Evolutionary conservation across 2,113 vertebrate species (phyloP), one percentile per base, ranked within the genome.

Genomic region (Sander lucioperca): DNA sequence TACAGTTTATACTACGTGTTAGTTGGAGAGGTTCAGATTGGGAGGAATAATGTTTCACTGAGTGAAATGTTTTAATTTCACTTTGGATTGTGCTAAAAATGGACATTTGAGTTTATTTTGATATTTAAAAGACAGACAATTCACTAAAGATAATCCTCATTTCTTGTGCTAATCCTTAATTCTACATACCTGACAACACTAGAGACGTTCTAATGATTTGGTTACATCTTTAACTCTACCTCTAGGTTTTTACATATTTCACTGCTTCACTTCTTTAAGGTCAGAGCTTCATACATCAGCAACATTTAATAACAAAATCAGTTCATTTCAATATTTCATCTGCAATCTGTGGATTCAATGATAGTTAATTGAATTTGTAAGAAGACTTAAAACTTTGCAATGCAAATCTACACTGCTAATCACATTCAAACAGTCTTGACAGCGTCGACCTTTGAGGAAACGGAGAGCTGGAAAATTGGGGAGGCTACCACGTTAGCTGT

Each of bases 1-100:
- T 21, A 27, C 6, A 33, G 10, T 43, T 11, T 43, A 43, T 43
- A 2, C 39, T 11, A 43, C 43, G 33, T 27, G 51, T 77, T 13
- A 39, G 47, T 33, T 75, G 33, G 21, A 71, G 45, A 83, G 27
- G 8, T 53, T 57, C 10, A 76, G 67, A 48, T 3, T 23, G 67
- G 12, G 19, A 39, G 19, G 18, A 15, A 51, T 4, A 50, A 54
- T 23, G 59, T 14, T 43, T 67, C 13, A 57, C 15, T 16, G 23
- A 77, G 15, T 18, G 0, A 36, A 50, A 59, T 3, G 15, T 36
- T 63, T n/a, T 33, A 16, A 56, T 39, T 39, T 9, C 51, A 61
- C 51, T 62, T 62, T 47, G 5, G 11, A 79, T 19, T 56, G 7
- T 5, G 12, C 9, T n/a, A 74, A 56, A 68, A 25, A 30, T 21